Percentiles rank a stretch among this genome's conserved stretches.
phyloP scores from a whole-genome alignment of 2,113 vertebrate genomes.

The Scomber japonicus region DNA sequence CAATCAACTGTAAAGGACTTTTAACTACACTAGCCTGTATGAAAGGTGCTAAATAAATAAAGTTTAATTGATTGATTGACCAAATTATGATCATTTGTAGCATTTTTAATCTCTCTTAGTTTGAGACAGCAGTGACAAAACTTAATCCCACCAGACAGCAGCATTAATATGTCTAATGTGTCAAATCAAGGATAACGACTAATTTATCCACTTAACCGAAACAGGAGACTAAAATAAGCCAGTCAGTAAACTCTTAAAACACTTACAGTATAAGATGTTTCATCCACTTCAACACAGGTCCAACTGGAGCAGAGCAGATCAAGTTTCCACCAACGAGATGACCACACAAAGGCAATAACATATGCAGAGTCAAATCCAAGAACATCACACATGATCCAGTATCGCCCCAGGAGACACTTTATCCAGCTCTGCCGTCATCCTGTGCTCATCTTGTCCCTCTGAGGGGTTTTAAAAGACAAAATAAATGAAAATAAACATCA shows the following conservation, averaged over 20 bases:
- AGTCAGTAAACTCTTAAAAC: neutral
- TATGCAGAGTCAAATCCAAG: neutral
- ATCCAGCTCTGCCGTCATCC: neutral
- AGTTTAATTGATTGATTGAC: too few relatives aligned
- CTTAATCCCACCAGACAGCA: neutral
- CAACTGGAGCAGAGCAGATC: neutral
- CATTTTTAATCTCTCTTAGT: neutral
- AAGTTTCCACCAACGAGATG: neutral
- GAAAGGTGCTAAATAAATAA: too few relatives aligned
- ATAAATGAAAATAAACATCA: neutral
- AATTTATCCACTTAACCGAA: neutral
- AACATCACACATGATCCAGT: neutral
- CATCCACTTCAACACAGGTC: neutral
- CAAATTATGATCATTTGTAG: too few relatives aligned
- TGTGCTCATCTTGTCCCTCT: neutral
- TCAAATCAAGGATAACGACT: neutral
- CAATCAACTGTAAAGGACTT: too few relatives aligned
- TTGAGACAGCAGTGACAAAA: neutral
- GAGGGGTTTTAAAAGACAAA: neutral
- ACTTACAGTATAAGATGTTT: constrained; percentile 31
- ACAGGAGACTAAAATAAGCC: neutral
- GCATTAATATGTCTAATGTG: neutral
- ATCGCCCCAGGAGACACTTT: neutral
- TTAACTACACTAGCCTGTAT: too few relatives aligned
- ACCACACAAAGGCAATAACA: neutral